phyloP scores from a whole-genome alignment of 1,140 invertebrate species.

The Neuroterus valhalla region DNA sequence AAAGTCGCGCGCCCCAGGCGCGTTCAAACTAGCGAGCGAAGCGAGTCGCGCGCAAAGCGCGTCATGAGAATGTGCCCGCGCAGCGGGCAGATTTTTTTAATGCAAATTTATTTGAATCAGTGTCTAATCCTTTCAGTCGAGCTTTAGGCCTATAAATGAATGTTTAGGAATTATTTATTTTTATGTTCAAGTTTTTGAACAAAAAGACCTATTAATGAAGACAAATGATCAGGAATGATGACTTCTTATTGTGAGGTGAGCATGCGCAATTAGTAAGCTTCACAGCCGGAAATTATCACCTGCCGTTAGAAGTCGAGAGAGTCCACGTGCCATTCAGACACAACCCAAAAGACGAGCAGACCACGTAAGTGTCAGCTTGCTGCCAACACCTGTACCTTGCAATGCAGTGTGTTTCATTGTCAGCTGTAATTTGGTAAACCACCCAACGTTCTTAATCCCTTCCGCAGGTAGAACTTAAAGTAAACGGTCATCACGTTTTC shows the following conservation, averaged over 20 bases:
- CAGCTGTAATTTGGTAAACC: constrained; percentile 23
- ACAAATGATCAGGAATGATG: background rate
- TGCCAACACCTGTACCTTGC: constrained; percentile 25
- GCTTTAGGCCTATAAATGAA: no score
- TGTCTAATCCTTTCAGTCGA: no score
- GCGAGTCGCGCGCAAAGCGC: no score
- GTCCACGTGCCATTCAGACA: constrained; percentile 27
- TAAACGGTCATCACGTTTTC: background rate
- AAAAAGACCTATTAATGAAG: constrained; percentile 1
- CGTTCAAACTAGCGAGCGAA: no score
- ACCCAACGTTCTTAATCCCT: constrained; percentile 8
- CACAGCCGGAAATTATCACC: constrained; percentile 26
- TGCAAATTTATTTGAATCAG: no score
- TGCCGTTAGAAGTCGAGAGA: constrained; percentile 16
- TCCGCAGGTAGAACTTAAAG: background rate
- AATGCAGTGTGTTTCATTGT: constrained; percentile 11
- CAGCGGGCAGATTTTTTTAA: no score
- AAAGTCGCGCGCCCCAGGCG: no score
- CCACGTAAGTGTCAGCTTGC: constrained; percentile 16
- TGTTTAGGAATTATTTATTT: background rate
- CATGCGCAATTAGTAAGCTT: constrained; percentile 21
- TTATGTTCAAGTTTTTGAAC: background rate
- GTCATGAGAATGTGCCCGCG: no score
- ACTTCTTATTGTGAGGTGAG: background rate
- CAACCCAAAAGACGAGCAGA: constrained; percentile 17